A percentile compares a stretch with the other conserved stretches of the same genome.
phyloP scores from a whole-genome alignment of 53 echinoderm and acorn worm species.

The Hippasteria phrygiana region DNA sequence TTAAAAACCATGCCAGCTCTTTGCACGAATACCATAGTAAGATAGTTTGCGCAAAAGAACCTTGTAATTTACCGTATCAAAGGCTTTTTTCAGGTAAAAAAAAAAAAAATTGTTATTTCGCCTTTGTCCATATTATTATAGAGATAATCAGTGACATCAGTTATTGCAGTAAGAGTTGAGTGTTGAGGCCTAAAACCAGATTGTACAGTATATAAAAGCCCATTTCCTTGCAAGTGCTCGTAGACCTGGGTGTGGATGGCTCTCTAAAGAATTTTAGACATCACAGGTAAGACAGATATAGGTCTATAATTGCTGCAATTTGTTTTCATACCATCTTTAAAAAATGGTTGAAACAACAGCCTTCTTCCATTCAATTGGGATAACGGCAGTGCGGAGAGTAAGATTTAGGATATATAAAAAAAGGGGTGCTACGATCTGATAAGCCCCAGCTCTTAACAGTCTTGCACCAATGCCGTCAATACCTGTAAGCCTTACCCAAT shows the following conservation, averaged over 20 bases:
- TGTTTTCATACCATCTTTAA: conserved; percentile 22
- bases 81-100: no score
- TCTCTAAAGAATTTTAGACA: conserved; percentile 39
- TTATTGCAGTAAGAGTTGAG: no score
- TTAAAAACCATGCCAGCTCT: no score
- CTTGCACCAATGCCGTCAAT: conserved; percentile 13
- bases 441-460: conserved; percentile 15
- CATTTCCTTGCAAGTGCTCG: no score
- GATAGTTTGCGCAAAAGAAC: no score
- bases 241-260: conserved; percentile 13
- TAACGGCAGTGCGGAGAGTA: neutral
- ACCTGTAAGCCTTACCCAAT: neutral
- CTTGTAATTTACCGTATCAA: no score
- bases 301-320: conserved; percentile 27
- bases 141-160: no score
- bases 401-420: conserved; percentile 23
- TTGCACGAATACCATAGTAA: no score
- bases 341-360: conserved; percentile 35
- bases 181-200: no score
- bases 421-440: conserved; percentile 4
- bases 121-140: no score
- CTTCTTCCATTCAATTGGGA: conserved; percentile 21
- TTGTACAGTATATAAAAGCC: no score
- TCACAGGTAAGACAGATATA: conserved; percentile 32
- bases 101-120: no score